These are phyloP conservation scores for Bradypodion ventrale DNA, from an alignment of 2,797 vertebrate genomes.

Conservation along the genomic window DNA sequence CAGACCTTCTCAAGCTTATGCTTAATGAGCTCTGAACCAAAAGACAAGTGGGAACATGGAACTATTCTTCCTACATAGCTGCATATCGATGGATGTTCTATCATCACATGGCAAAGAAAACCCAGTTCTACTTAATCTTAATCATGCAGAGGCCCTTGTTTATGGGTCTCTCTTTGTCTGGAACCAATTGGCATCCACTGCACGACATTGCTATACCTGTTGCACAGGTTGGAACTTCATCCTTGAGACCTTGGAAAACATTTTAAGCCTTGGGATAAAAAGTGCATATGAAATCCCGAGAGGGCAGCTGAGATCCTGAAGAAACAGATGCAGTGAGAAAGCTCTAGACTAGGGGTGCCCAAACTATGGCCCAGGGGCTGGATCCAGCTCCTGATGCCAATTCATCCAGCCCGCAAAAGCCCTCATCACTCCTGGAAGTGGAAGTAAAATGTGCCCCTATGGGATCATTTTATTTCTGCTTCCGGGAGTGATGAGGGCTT, in stretches of 20 bases:
- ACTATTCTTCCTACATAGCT: not conserved
- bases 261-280: not conserved
- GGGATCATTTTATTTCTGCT: no score
- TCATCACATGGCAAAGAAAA: not conserved
- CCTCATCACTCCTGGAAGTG: no score
- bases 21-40: conserved; percentile 2
- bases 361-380: no score
- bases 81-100: fast-evolving
- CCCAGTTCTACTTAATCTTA: not conserved
- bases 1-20: conserved; percentile 2
- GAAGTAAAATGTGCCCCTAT: no score
- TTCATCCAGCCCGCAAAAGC: no score
- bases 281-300: not conserved
- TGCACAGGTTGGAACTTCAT: not conserved
- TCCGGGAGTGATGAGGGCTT: no score
- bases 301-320: not conserved
- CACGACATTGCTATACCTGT: not conserved
- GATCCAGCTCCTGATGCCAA: no score
- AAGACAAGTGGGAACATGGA: not conserved
- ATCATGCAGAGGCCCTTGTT: not conserved
- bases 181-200: not conserved
- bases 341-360: no score
- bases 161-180: not conserved
- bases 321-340: not conserved
- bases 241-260: not conserved